Base-by-base conservation (phyloP, 1,140 invertebrate genomes). In the Trichogramma pretiosum region DNA sequence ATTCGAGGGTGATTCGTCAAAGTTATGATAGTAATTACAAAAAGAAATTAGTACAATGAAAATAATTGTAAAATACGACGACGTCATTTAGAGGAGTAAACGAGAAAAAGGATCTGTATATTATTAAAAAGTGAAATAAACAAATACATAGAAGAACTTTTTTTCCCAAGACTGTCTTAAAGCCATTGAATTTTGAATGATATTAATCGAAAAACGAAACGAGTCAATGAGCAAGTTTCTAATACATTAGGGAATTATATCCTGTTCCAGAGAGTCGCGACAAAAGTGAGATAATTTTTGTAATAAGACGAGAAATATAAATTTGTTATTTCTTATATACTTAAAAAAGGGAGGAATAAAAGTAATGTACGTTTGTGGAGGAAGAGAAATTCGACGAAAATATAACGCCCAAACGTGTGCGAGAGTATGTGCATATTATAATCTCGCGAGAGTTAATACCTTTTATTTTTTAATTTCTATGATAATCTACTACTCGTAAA, bases 81-180 rank as follows among this genome's bases (percentile, higher is more conserved):
- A n/a, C n/a, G n/a, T n/a, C n/a, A n/a, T n/a, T n/a, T n/a, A n/a
- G n/a, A n/a, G n/a, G n/a, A n/a, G n/a, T n/a, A n/a, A n/a, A n/a
- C n/a, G n/a, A n/a, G n/a, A n/a, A n/a, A n/a, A n/a, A n/a, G n/a
- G n/a, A n/a, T n/a, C n/a, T n/a, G n/a, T n/a, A n/a, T n/a, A n/a
- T n/a, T n/a, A n/a, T n/a, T n/a, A 21, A 32, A 21, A 33, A 21
- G 21, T 19, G 1, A 42, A 32, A 11, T 5, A 32, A 42, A 40
- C 2, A 40, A 40, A 40, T 10, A 18, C 11, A 41, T 8, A 28
- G 19, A 19, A 30, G 14, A 23, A n/a, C n/a, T n/a, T n/a, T n/a
- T n/a, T n/a, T n/a, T n/a, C n/a, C n/a, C n/a, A 65, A 65, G 63
- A 65, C 63, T 65, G 60, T 65, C 54, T 57, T 54, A 57, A 61